Conservation (phyloP, 2,888 invertebrate genomes). For the Opisthograptis luteolata region DNA sequence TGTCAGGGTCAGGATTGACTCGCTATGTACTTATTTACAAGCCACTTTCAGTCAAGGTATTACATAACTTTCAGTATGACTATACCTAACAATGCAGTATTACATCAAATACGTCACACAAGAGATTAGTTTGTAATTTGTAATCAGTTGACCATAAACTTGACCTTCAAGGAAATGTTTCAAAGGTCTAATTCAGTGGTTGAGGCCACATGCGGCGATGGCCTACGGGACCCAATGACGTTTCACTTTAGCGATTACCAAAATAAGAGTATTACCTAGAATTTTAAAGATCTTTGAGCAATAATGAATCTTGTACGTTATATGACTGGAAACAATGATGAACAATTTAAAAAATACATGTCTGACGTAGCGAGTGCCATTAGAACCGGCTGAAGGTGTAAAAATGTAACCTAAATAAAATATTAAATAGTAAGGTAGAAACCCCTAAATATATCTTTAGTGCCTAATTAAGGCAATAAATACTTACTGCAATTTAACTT, state of each 20-base stretch:
- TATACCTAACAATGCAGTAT: conserved; percentile 9
- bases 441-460: not conserved
- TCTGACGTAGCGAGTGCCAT: conserved; percentile 63
- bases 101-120: conserved; percentile 4
- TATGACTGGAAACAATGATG: conserved; percentile 4
- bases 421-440: not conserved
- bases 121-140: conserved; percentile 8
- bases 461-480: conserved; percentile 19
- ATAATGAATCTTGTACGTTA: not conserved
- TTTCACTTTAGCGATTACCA: conserved; percentile 38
- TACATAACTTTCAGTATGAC: conserved; percentile 64
- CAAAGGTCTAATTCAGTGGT: conserved; percentile 53
- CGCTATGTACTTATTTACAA: conserved; percentile 61
- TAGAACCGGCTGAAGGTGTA: conserved; percentile 57
- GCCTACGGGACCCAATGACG: conserved; percentile 41
- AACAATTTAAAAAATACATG: conserved; percentile 45
- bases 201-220: conserved; percentile 62
- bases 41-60: conserved; percentile 62
- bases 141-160: conserved; percentile 62
- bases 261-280: not conserved
- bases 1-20: conserved; percentile 71
- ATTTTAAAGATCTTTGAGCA: not conserved
- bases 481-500: conserved; percentile 68
- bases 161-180: conserved; percentile 65
- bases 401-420: conserved; percentile 48